A percentile compares a stretch with the other conserved stretches of the same genome.
These are phyloP conservation scores for Mamestra brassicae DNA, from an alignment of 2,888 invertebrate species.

Conservation along the genomic window DNA sequence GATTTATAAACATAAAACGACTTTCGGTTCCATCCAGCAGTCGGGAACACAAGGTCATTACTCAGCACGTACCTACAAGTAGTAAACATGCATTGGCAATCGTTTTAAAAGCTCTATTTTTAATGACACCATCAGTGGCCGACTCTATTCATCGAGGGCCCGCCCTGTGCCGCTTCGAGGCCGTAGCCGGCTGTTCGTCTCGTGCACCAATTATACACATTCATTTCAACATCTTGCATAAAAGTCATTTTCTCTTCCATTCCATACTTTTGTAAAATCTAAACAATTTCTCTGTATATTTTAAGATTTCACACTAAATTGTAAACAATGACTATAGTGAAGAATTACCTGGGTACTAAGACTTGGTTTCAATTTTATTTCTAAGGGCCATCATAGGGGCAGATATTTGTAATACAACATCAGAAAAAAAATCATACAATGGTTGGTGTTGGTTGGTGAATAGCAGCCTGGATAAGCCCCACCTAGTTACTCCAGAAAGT, in stretches of 20 bases:
- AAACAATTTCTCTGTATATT: not conserved
- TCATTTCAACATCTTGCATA: constrained; percentile 44
- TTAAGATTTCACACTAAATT: constrained; percentile 5
- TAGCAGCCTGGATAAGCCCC: constrained; percentile 11
- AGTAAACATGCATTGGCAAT: constrained; percentile 86
- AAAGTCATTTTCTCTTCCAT: constrained; percentile 17
- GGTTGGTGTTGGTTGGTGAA: not conserved
- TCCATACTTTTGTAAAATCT: not conserved
- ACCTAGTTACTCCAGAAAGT: constrained; percentile 27
- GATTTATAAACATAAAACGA: constrained; percentile 88
- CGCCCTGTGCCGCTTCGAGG: constrained; percentile 78
- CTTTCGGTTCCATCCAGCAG: constrained; percentile 84
- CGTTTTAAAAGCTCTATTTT: constrained; percentile 84
- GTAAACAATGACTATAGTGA: not conserved
- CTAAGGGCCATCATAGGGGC: not conserved
- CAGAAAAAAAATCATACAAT: not conserved
- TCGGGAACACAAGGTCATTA: constrained; percentile 87
- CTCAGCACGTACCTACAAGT: constrained; percentile 77
- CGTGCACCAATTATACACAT: constrained; percentile 47
- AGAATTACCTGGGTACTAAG: not conserved
- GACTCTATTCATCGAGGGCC: constrained; percentile 77
- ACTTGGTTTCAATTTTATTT: not conserved
- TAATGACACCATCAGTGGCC: constrained; percentile 78
- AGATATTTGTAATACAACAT: not conserved
- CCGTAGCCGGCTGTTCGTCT: constrained; percentile 54